phyloP scores from a whole-genome alignment of 37 sponge, comb jelly and placozoan genomes.

The Petrosia ficiformis region DNA sequence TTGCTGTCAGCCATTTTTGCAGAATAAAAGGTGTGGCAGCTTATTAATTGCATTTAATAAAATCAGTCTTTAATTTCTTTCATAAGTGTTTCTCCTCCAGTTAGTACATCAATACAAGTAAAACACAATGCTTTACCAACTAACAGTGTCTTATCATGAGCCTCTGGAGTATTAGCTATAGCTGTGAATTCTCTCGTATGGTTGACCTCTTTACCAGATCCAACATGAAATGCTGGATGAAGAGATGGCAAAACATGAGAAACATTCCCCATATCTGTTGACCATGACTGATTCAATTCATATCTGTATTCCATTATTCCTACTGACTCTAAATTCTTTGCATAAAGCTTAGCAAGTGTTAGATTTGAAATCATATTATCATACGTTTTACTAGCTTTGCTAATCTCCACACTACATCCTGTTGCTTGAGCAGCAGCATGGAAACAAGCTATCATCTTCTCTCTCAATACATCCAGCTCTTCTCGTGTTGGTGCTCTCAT shows the following conservation, averaged over 20 bases:
- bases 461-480: slow-evolving; percentile 30
- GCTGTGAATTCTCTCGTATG: slow-evolving; percentile 75
- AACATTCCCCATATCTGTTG: slow-evolving; percentile 38
- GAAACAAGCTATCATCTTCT: slow-evolving; percentile 58
- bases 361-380: slow-evolving; percentile 52
- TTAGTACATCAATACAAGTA: slow-evolving; percentile 68
- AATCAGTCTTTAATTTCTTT: slow-evolving; percentile 44
- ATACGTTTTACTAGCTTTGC: background rate
- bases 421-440: slow-evolving; percentile 75
- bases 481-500: slow-evolving; percentile 44
- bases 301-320: background rate
- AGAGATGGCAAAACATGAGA: slow-evolving; percentile 77
- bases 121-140: slow-evolving; percentile 78
- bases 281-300: background rate
- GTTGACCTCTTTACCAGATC: slow-evolving; percentile 38
- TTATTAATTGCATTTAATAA: too few species aligned
- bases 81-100: slow-evolving; percentile 29
- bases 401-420: slow-evolving; percentile 58
- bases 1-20: background rate
- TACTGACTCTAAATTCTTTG: slow-evolving; percentile 15
- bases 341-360: slow-evolving; percentile 32
- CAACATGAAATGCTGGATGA: slow-evolving; percentile 73
- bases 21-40: too few species aligned
- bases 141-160: slow-evolving; percentile 51
- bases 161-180: slow-evolving; percentile 53